Percentiles rank a stretch among this genome's conserved stretches.
Conservation (phyloP, 2,113 vertebrate species). For the Engystomops pustulosus region DNA sequence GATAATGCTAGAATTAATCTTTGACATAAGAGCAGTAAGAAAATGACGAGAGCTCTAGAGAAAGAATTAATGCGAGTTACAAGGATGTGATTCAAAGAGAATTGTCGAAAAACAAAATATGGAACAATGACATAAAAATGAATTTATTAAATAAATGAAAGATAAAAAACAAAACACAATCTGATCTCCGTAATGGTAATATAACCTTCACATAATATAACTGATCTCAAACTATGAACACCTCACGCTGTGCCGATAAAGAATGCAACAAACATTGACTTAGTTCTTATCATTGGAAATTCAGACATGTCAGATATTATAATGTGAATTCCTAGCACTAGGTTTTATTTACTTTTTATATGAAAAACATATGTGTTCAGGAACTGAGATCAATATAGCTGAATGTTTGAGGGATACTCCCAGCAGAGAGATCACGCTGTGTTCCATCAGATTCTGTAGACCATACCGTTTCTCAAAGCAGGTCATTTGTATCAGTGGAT, state of each 20-base stretch:
- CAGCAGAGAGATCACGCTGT: not conserved
- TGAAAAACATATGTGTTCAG: not conserved
- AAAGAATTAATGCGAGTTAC: too few relatives aligned
- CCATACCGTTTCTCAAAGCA: not conserved
- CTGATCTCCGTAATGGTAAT: not conserved
- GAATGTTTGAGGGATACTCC: not conserved
- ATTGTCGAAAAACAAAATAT: not conserved
- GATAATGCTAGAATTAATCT: too few relatives aligned
- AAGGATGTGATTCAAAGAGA: too few relatives aligned
- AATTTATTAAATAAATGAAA: not conserved
- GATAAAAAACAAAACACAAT: not conserved
- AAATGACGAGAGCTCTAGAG: too few relatives aligned
- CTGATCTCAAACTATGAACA: not conserved
- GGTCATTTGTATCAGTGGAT: not conserved
- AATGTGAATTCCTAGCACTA: not conserved
- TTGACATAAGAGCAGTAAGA: too few relatives aligned
- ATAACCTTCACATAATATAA: not conserved
- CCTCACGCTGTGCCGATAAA: not conserved
- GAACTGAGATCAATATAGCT: not conserved
- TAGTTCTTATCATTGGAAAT: conserved; percentile 1
- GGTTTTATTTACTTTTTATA: not conserved
- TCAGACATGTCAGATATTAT: not conserved
- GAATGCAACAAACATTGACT: not conserved
- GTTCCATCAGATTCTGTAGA: not conserved
- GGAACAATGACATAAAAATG: not conserved